These are phyloP conservation scores for Drosophila fuyamai DNA, from an alignment of 1,140 invertebrate genomes.

Conservation along the genomic window DNA sequence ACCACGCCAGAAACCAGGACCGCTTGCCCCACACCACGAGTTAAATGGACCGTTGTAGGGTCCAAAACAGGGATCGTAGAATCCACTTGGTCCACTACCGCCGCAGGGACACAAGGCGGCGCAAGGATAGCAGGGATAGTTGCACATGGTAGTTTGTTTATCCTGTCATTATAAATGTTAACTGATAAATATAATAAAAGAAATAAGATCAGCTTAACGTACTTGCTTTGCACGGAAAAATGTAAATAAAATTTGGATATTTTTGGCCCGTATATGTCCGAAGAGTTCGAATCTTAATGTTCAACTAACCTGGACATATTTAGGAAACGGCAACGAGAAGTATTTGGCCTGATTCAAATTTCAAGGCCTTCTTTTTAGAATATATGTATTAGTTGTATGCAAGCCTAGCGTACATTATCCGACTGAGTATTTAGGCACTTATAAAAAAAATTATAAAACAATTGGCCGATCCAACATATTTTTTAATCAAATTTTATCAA, in stretches of 20 bases:
- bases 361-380: constrained; percentile 11
- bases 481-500: background rate
- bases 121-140: constrained; percentile 50
- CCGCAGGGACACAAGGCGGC: constrained; percentile 53
- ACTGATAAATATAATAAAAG: background rate
- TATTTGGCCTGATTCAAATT: background rate
- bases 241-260: constrained; percentile 2
- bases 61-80: constrained; percentile 54
- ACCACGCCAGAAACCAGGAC: constrained; percentile 48
- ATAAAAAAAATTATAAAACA: background rate
- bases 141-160: constrained; percentile 31
- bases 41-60: constrained; percentile 54
- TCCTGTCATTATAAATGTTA: background rate
- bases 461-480: background rate
- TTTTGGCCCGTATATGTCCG: constrained; percentile 13
- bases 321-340: background rate
- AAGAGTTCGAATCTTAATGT: constrained; percentile 30
- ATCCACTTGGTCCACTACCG: constrained; percentile 44
- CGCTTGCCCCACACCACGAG: constrained; percentile 37
- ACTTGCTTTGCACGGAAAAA: background rate
- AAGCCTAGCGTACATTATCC: background rate
- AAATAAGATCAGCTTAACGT: background rate
- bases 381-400: no score
- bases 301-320: background rate
- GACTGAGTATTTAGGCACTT: no score